Conservation (phyloP, 2,113 vertebrate species). For the Bufo bufo region DNA sequence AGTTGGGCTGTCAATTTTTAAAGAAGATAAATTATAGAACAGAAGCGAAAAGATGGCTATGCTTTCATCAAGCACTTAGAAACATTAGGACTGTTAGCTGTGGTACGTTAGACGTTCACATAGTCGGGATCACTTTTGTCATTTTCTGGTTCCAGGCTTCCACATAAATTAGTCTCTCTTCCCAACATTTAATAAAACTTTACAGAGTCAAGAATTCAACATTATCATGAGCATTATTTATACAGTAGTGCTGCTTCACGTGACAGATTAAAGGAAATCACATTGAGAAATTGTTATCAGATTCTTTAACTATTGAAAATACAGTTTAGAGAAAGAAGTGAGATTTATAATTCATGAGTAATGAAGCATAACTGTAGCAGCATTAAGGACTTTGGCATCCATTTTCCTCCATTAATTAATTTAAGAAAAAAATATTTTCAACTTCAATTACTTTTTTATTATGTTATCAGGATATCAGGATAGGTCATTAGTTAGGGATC, state of each 20-base stretch:
- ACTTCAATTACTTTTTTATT: no score
- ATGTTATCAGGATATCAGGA: no score
- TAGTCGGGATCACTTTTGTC: constrained; percentile 33
- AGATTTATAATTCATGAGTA: not conserved
- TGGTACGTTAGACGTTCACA: constrained; percentile 45
- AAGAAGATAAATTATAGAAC: constrained; percentile 54
- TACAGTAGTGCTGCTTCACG: not conserved
- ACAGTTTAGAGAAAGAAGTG: not conserved
- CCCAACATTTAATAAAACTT: not conserved
- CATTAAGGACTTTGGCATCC: no score
- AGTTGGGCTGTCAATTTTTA: constrained; percentile 34
- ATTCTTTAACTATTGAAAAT: not conserved
- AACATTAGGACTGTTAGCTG: constrained; percentile 29
- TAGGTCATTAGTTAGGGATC: no score
- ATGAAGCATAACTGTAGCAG: not conserved
- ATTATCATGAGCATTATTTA: not conserved
- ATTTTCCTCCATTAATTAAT: no score
- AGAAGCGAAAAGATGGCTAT: constrained; percentile 35
- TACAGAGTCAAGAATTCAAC: not conserved
- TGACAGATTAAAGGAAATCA: not conserved
- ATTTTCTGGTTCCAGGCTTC: constrained; percentile 26
- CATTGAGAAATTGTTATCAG: not conserved
- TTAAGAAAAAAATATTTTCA: no score
- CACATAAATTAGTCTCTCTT: not conserved
- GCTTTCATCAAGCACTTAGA: constrained; percentile 49